Evolutionary conservation across 2,797 vertebrate species (phyloP), one percentile per base, ranked within the genome.

Genomic region (Antrozous pallidus): DNA sequence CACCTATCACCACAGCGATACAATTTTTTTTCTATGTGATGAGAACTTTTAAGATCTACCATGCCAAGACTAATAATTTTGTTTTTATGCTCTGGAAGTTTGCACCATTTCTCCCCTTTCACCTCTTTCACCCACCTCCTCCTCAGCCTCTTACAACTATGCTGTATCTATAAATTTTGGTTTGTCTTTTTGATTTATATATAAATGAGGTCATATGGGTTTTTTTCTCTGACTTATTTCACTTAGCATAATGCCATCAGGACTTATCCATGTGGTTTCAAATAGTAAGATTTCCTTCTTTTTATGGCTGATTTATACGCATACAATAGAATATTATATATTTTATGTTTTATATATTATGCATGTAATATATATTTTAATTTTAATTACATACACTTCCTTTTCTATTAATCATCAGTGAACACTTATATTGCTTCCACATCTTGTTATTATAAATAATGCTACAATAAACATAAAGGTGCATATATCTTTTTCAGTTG

Each of bases 231-330:
- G 42, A 54, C 4, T 58, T 75, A 94, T 81, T 74, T 94, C 49
- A 87, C 28, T 91, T 91, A 70, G 58, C 49, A 87, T 75, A 94
- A 84, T 71, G 31, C 45, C 87, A 69, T 79, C 16, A n/a, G 75
- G 24, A 47, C 75, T 45, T 40, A 67, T 36, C 31, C 11, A 42
- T 10, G 9, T 42, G 49, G 45, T 42, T 31, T 61, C 54, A 78
- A 90, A 90, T 36, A 75, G 54, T 31, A 90, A 90, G 7, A 45
- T 54, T 31, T 71, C 16, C 45, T 70, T 47, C 40, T 36, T 65
- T 85, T 45, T 33, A 78, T 31, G 18, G 28, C 42, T 84, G 70
- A 33, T 5, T 51, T 51, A 22, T 51, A 75, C 33, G n/a, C 20
- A 51, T n/a, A 75, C 11, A 33, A 51, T 51, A 75, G 73, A 75